Percentiles rank a stretch among this genome's conserved stretches.
Evolutionary conservation across 1,140 invertebrate genomes (phyloP).

Genomic region (Vanessa tameamea): DNA sequence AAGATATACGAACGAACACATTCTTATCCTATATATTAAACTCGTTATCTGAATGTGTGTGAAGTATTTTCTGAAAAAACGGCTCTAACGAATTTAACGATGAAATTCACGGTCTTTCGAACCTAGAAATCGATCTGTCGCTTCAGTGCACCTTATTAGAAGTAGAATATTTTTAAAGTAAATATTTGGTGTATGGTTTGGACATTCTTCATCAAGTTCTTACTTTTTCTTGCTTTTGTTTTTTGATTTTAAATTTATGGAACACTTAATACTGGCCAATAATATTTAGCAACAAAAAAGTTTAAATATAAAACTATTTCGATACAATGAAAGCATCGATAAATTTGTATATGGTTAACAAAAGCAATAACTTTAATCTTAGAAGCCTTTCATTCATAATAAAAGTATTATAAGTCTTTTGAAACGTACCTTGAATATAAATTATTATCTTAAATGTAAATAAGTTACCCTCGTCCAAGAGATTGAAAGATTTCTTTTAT

Average conservation of each 20-base stretch:
- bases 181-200: background rate
- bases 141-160: background rate
- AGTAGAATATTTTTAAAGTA: background rate
- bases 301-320: background rate
- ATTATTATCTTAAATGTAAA: conserved; percentile 18
- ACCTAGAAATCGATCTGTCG: conserved; percentile 1
- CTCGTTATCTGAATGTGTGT: background rate
- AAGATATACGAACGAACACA: background rate
- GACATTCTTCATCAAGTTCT: background rate
- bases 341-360: background rate
- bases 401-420: conserved; percentile 4
- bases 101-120: background rate
- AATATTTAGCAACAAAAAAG: too few relatives aligned
- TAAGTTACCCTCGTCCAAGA: conserved; percentile 8
- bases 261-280: too few relatives aligned
- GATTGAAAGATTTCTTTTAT: conserved; percentile 17
- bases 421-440: conserved; percentile 19
- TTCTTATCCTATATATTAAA: too few relatives aligned
- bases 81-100: background rate
- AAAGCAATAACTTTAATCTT: background rate
- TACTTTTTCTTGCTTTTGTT: too few relatives aligned
- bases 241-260: too few relatives aligned
- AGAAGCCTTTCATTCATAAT: background rate
- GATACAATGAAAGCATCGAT: background rate
- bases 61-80: background rate